A percentile compares a stretch with the other conserved stretches of the same genome.
These are phyloP conservation scores for Porites evermanni DNA, from an alignment of 92 coral and sea anemone genomes.

Conservation along the genomic window DNA sequence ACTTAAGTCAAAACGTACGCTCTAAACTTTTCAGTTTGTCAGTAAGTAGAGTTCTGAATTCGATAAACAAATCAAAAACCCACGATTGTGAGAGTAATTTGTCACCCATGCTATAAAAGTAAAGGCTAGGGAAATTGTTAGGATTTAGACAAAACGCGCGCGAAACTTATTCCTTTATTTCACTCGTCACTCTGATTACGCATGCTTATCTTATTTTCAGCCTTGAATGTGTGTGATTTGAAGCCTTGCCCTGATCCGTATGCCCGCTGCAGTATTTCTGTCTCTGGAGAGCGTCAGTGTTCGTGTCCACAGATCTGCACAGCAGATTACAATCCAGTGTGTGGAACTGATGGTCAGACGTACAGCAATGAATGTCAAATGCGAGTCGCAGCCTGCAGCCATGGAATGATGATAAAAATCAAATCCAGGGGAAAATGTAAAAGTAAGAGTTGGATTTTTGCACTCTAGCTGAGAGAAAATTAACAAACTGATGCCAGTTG, in stretches of 20 bases:
- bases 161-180: no score
- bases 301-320: conserved; percentile 58
- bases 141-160: no score
- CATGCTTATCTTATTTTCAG: background rate
- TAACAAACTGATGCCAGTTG: no score
- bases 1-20: no score
- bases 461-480: no score
- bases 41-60: no score
- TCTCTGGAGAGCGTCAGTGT: conserved; percentile 53
- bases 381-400: conserved; percentile 58
- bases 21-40: no score
- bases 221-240: conserved; percentile 48
- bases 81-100: no score
- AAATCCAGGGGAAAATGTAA: conserved; percentile 27
- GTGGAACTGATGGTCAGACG: conserved; percentile 77
- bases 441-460: conserved; percentile 2
- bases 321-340: conserved; percentile 59
- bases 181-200: no score
- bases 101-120: no score
- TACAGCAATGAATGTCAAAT: conserved; percentile 71
- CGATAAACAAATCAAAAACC: no score
- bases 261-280: conserved; percentile 47
- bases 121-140: no score
- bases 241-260: conserved; percentile 51
- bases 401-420: conserved; percentile 52